Base-by-base conservation (phyloP, 2,113 vertebrate genomes). In the Ascaphus truei region DNA sequence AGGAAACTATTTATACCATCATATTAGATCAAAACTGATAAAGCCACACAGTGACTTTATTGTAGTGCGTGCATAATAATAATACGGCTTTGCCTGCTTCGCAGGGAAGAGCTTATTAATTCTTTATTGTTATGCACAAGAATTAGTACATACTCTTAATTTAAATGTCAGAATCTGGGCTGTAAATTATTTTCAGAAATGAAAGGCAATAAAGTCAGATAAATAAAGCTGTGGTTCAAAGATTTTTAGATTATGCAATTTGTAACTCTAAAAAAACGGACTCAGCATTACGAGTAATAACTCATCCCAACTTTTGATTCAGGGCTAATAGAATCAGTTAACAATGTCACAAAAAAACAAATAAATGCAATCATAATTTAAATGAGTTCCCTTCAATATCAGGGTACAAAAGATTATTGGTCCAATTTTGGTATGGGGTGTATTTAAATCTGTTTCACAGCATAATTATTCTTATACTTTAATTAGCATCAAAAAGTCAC, bases 181-280 rank as follows among this genome's bases (percentile, higher is more conserved):
- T 52, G 56, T 69, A 69, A 69, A 69, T 69, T 69, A 69, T 39
- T 69, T 61, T 69, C 67, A 41, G 45, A 52, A 69, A 69, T 69
- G 67, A 53, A 69, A 69, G 67, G 67, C 67, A 69, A 69, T 69
- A 69, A 69, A 74, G 60, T 62, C 73, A 71, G 58, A 69, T 63
- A 71, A 64, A 74, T 71, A 41, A 69, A 64, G 64, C 60, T 41
- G 60, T 37, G 58, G 25, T 50, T 47, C 20, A 37, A 53, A 56
- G 25, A 77, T 76, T 73, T 41, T 58, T 74, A 73, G 55, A 72
- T 18, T 41, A 62, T 66, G 57, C 55, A 33, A 67, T 73, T 67
- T 73, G 56, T 53, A 66, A 51, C 62, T 59, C 41, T 67, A 27
- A 48, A 50, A 57, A 73, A 56, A 75, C 39, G 50, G 37, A 18